Percentiles rank a stretch among this genome's conserved stretches.
These are phyloP conservation scores for Syrrhaptes paradoxus DNA, from an alignment of 2,113 vertebrate genomes.

Conservation along the genomic window DNA sequence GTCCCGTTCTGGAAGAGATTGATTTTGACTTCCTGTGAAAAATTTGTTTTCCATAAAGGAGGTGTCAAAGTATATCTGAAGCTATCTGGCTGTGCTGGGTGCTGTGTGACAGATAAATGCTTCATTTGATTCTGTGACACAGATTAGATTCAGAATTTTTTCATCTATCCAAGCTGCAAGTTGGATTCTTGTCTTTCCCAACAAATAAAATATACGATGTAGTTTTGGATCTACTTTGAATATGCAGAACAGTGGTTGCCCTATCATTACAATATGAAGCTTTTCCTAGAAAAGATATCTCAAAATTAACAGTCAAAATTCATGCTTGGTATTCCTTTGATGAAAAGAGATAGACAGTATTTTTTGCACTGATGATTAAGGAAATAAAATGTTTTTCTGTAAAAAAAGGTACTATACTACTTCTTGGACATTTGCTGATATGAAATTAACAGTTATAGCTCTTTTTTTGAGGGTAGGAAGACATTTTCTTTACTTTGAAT, in stretches of 20 bases:
- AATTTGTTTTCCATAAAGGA: neutral
- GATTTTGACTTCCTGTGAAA: conserved; percentile 5
- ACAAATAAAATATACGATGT: neutral
- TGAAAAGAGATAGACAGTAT: neutral
- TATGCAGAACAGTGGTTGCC: neutral
- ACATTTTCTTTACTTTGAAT: neutral
- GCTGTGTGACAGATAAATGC: neutral
- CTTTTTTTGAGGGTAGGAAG: neutral
- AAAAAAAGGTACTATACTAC: neutral
- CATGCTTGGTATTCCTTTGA: neutral
- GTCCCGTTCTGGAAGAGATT: neutral
- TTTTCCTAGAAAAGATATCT: neutral
- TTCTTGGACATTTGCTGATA: neutral
- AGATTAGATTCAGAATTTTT: neutral
- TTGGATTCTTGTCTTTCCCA: neutral
- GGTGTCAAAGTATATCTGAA: neutral
- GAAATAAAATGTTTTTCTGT: neutral
- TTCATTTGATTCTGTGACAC: neutral
- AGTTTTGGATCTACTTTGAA: neutral
- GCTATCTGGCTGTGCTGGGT: neutral
- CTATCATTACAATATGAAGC: neutral
- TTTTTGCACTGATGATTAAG: neutral
- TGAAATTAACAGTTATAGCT: neutral
- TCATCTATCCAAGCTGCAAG: neutral
- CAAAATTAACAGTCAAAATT: neutral